A percentile compares a stretch with the other conserved stretches of the same genome.
phyloP scores from a whole-genome alignment of 1,140 invertebrate species.

The Orchestia grillus region DNA sequence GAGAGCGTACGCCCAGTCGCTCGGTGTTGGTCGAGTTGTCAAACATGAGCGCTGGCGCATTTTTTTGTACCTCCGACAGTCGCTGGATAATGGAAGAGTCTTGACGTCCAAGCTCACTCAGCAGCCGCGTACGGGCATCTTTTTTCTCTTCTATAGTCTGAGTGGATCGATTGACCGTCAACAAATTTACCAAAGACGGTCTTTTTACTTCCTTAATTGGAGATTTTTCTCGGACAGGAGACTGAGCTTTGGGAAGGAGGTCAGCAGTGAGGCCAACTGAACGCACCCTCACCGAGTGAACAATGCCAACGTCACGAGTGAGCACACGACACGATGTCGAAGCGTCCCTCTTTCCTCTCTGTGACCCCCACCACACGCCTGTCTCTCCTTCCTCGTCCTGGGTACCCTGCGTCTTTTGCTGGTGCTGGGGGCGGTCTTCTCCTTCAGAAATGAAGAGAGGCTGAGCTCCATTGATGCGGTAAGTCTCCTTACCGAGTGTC shows the following conservation, averaged over 20 bases:
- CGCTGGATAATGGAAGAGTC: constrained; percentile 68
- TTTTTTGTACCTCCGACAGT: constrained; percentile 67
- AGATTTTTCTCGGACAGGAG: neutral
- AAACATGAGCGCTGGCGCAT: constrained; percentile 67
- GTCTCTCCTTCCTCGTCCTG: constrained; percentile 67
- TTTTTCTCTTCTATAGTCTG: constrained; percentile 61
- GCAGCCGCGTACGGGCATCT: constrained; percentile 61
- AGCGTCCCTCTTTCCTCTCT: constrained; percentile 74
- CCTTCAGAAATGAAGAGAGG: neutral
- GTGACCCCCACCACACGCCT: constrained; percentile 25
- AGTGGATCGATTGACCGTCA: constrained; percentile 59
- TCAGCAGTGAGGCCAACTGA: constrained; percentile 70
- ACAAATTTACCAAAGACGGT: constrained; percentile 59
- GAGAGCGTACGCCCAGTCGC: constrained; percentile 64
- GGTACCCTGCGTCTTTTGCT: constrained; percentile 55
- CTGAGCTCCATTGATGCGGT: neutral
- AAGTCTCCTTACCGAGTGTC: neutral
- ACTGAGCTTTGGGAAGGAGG: constrained; percentile 52
- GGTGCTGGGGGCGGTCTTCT: constrained; percentile 1
- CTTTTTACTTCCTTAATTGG: constrained; percentile 57
- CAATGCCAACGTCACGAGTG: constrained; percentile 78
- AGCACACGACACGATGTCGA: constrained; percentile 78
- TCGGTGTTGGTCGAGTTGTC: constrained; percentile 71
- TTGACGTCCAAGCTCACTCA: constrained; percentile 64
- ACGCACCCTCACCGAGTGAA: constrained; percentile 72